Conservation (phyloP, 2,888 invertebrate species). For the Plemyria rubiginata region DNA sequence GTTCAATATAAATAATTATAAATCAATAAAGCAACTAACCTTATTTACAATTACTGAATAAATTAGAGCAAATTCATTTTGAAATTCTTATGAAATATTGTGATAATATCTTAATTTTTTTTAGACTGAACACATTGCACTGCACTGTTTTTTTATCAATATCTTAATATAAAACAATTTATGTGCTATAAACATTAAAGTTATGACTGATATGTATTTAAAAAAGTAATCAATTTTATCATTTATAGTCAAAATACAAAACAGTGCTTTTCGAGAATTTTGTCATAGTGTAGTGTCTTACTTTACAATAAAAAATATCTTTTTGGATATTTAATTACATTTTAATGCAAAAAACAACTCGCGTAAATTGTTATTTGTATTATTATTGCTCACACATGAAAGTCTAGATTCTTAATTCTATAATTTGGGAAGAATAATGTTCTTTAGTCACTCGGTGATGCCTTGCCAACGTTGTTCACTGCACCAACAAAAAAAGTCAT, state of each 20-base stretch:
- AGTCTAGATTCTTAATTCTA: slow-evolving; percentile 18
- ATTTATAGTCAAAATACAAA: slow-evolving; percentile 4
- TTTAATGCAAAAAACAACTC: no score
- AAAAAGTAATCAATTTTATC: neutral
- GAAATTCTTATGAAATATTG: slow-evolving; percentile 44
- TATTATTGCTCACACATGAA: slow-evolving; percentile 19
- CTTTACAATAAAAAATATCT: neutral
- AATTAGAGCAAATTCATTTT: slow-evolving; percentile 57
- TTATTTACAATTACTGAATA: slow-evolving; percentile 75
- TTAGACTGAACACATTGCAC: slow-evolving; percentile 41
- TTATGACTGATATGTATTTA: slow-evolving; percentile 23
- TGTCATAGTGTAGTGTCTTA: neutral
- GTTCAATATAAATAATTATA: slow-evolving; percentile 76
- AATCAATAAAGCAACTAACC: slow-evolving; percentile 70
- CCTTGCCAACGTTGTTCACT: slow-evolving; percentile 77
- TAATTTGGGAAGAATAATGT: slow-evolving; percentile 57
- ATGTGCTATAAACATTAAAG: slow-evolving; percentile 1
- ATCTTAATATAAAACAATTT: slow-evolving; percentile 6
- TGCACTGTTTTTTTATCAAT: slow-evolving; percentile 16
- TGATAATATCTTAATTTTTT: slow-evolving; percentile 44
- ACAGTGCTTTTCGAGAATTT: slow-evolving; percentile 9
- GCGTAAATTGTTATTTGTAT: no score
- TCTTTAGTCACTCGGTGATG: slow-evolving; percentile 57
- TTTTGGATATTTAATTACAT: no score
- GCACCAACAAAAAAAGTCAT: slow-evolving; percentile 65